Base-by-base conservation (phyloP, 2,888 invertebrate genomes). In the Graphium colonna region DNA sequence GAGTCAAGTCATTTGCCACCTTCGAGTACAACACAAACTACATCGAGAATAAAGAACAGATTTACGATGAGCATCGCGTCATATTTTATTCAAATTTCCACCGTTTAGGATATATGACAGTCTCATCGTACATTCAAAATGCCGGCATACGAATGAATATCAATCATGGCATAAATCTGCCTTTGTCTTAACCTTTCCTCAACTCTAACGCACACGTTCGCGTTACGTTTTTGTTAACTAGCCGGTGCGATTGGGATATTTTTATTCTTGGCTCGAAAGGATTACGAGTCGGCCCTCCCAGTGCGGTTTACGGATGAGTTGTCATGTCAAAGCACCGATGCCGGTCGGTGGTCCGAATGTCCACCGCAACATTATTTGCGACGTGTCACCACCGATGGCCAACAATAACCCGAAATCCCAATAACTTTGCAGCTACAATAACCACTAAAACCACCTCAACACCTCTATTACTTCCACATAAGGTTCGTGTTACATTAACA, bases 331-430 rank as follows among this genome's bases (percentile, higher is more conserved):
- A 71, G 73, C 56, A 62, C 75, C 77, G 77, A 64, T 73, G 51
- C 41, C 54, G 56, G 64, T 64, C 64, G 71, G 73, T 71, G 73
- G 72, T 74, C 73, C 51, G 49, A 57, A 43, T 49, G 55, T 45
- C n/a, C 55, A 59, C 57, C 63, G 66, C 61, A 60, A 73, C 72
- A 75, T 75, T 79, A 79, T 79, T 77, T 75, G 79, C 75, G 65
- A 77, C 69, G 71, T 78, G 77, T 75, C 78, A 79, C 79, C 76
- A 75, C 75, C 76, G 74, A 73, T 75, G 72, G 68, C 61, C 70
- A 62, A 58, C 66, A 68, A 70, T 73, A 73, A 72, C 68, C 65
- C 61, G 58, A 52, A 15, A 50, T 60, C 62, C 59, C 51, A 47
- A 55, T 41, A 26, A 39, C 5, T 39, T 21, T 38, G 40, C 39